Evolutionary conservation across 2,113 vertebrate genomes (phyloP).

Genomic region (Urocolius indicus): DNA sequence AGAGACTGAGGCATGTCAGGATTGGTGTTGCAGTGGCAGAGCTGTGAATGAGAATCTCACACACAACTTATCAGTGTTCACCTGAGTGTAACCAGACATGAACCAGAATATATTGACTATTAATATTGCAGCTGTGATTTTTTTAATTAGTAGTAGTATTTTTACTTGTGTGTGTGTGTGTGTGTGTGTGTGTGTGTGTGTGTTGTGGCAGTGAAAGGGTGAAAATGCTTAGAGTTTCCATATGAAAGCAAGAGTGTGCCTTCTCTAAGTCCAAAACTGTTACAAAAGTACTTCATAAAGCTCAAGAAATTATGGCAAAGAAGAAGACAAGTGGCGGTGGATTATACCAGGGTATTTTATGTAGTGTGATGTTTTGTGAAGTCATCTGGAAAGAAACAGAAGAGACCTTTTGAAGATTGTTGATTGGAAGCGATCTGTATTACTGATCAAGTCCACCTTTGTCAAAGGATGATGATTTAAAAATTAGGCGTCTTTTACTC

Average conservation of each 20-base stretch:
- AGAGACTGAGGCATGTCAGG: not conserved
- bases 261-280: constrained; percentile 60
- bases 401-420: constrained; percentile 66
- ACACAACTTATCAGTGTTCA: constrained; percentile 34
- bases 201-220: constrained; percentile 4
- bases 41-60: constrained; percentile 6
- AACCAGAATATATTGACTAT: constrained; percentile 44
- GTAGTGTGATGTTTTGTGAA: constrained; percentile 59
- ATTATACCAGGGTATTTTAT: constrained; percentile 69
- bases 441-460: constrained; percentile 47
- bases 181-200: not conserved
- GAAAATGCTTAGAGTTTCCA: constrained; percentile 16
- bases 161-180: not conserved
- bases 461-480: constrained; percentile 62
- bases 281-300: constrained; percentile 67
- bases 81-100: constrained; percentile 48
- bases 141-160: not conserved
- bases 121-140: constrained; percentile 23
- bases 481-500: constrained; percentile 41
- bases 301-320: constrained; percentile 59
- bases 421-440: constrained; percentile 70
- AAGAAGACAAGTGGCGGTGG: constrained; percentile 70
- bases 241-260: constrained; percentile 61
- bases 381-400: constrained; percentile 49
- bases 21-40: not conserved